A percentile compares a stretch with the other conserved stretches of the same genome.
phyloP scores from a whole-genome alignment of 1,140 invertebrate genomes.

The Mamestra configurata region DNA sequence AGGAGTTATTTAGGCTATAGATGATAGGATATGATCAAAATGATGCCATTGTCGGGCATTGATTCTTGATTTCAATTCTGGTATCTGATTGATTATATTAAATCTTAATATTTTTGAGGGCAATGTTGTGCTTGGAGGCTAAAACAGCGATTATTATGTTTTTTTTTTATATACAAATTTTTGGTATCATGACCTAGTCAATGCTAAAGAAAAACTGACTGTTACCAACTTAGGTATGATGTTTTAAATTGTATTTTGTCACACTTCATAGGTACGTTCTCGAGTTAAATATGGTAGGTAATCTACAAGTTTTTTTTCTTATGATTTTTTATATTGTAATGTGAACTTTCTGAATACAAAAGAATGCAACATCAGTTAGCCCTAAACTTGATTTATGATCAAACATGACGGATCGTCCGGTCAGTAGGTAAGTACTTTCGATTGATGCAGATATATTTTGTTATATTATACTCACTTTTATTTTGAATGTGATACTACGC shows the following conservation, averaged over 20 bases:
- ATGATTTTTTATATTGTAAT: neutral
- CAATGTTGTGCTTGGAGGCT: neutral
- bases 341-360: neutral
- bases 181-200: too few relatives aligned
- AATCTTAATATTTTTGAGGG: too few relatives aligned
- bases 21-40: neutral
- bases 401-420: constrained; percentile 28
- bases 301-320: neutral
- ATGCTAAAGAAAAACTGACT: neutral
- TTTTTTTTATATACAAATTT: too few relatives aligned
- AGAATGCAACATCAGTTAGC: constrained; percentile 1
- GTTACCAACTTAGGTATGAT: neutral
- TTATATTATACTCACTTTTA: constrained; percentile 72
- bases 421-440: constrained; percentile 71
- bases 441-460: constrained; percentile 73
- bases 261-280: too few relatives aligned
- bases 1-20: neutral
- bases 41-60: too few relatives aligned
- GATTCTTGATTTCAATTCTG: neutral
- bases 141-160: neutral
- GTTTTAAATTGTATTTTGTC: neutral
- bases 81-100: too few relatives aligned
- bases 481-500: constrained; percentile 80
- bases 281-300: too few relatives aligned
- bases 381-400: constrained; percentile 9